A percentile compares a stretch with the other conserved stretches of the same genome.
These are phyloP conservation scores for Coryphaenoides rupestris DNA, from an alignment of 2,113 vertebrate species.

Conservation along the genomic window DNA sequence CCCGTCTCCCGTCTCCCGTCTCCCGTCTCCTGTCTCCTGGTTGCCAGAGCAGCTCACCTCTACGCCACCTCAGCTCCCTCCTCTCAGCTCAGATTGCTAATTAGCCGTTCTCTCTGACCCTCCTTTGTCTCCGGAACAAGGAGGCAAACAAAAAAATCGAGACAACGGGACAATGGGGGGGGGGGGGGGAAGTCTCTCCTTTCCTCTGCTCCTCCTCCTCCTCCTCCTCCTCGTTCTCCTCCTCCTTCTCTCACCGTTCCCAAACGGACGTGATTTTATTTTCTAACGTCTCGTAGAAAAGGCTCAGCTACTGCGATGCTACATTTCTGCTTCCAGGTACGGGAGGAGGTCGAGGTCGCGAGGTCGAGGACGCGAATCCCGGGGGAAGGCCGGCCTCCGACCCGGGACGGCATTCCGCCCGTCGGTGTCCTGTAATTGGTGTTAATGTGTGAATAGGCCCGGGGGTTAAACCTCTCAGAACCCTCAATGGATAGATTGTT, in stretches of 20 bases:
- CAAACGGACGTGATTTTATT: slow-evolving; percentile 14
- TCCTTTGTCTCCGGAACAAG: slow-evolving; percentile 14
- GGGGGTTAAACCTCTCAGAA: not conserved
- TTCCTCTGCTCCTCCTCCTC: not conserved
- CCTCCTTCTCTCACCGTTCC: slow-evolving; percentile 11
- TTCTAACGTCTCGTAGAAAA: slow-evolving; percentile 25
- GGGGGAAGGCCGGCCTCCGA: slow-evolving; percentile 1
- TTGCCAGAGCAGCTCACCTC: slow-evolving; percentile 29
- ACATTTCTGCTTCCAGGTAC: slow-evolving; percentile 14
- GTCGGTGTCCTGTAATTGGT: not conserved
- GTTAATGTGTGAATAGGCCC: slow-evolving; percentile 5
- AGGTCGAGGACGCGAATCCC: no score
- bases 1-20: slow-evolving; percentile 27
- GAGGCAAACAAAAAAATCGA: slow-evolving; percentile 22
- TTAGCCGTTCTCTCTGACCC: slow-evolving; percentile 20
- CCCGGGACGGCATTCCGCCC: slow-evolving; percentile 8
- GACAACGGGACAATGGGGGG: slow-evolving; percentile 23
- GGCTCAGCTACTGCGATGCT: slow-evolving; percentile 4
- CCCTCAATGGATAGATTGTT: no score
- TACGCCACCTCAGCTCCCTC: slow-evolving; percentile 29
- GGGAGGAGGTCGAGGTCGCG: slow-evolving; percentile 2
- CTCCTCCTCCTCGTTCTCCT: not conserved
- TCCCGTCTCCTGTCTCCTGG: slow-evolving; percentile 34
- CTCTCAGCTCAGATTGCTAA: slow-evolving; percentile 43
- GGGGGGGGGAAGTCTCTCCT: no score